phyloP scores from a whole-genome alignment of 2,113 vertebrate species.

The Caloenas nicobarica region DNA sequence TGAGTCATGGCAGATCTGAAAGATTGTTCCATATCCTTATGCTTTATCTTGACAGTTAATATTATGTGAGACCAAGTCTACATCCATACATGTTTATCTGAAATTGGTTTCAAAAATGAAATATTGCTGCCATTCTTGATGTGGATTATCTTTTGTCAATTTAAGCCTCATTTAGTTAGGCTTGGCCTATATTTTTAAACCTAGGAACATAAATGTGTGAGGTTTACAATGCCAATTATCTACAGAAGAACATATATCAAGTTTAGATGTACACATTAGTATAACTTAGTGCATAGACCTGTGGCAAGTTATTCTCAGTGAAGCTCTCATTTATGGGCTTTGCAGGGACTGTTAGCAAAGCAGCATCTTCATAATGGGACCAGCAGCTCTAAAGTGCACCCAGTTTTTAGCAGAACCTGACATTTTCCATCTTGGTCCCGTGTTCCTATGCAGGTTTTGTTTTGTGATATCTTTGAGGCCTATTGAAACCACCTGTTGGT shows the following conservation, averaged over 20 bases:
- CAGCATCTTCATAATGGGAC: neutral
- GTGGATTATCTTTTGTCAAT: neutral
- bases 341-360: neutral
- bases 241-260: neutral
- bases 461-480: neutral
- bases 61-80: neutral
- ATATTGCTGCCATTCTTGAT: neutral
- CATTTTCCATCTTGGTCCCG: neutral
- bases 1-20: neutral
- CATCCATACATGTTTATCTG: neutral
- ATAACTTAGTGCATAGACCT: neutral
- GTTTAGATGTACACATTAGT: neutral
- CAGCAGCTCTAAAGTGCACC: neutral
- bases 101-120: constrained; percentile 6
- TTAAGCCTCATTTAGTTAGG: neutral
- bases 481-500: neutral
- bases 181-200: neutral
- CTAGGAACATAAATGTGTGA: neutral
- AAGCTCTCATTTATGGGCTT: neutral
- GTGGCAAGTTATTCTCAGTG: neutral
- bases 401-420: neutral
- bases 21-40: neutral
- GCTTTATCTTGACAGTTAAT: constrained; percentile 24
- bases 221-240: neutral
- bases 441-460: neutral